phyloP scores from a whole-genome alignment of 2,888 invertebrate species.

The Diogma glabrata region DNA sequence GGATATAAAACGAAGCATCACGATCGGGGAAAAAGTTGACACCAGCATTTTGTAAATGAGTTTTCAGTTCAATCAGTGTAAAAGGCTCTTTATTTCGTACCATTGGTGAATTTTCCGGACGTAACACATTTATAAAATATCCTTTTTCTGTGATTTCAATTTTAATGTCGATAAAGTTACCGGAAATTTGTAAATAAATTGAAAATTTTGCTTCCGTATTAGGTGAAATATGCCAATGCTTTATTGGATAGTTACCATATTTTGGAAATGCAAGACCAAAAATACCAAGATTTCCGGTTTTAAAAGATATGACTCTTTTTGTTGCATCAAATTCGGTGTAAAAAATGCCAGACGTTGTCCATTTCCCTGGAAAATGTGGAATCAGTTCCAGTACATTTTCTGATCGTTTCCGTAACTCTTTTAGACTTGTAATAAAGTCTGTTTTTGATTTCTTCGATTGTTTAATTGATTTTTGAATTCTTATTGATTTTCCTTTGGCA shows the following conservation, averaged over 20 bases:
- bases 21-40: not conserved
- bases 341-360: not conserved
- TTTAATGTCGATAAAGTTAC: not conserved
- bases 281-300: not conserved
- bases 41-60: not conserved
- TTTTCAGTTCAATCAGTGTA: too few species aligned
- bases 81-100: too few species aligned
- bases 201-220: not conserved
- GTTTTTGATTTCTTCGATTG: not conserved
- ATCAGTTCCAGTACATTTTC: slow-evolving; percentile 1
- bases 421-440: too few species aligned
- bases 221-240: not conserved
- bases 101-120: too few species aligned
- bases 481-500: not conserved
- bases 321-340: not conserved
- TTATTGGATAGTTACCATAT: not conserved
- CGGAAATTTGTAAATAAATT: not conserved
- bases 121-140: too few species aligned
- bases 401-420: too few species aligned
- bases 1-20: not conserved
- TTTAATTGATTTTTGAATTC: not conserved
- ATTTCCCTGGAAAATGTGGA: not conserved
- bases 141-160: not conserved
- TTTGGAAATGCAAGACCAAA: not conserved
- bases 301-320: not conserved